These are phyloP conservation scores for Sipha maydis DNA, from an alignment of 2,888 invertebrate genomes.

Conservation along the genomic window DNA sequence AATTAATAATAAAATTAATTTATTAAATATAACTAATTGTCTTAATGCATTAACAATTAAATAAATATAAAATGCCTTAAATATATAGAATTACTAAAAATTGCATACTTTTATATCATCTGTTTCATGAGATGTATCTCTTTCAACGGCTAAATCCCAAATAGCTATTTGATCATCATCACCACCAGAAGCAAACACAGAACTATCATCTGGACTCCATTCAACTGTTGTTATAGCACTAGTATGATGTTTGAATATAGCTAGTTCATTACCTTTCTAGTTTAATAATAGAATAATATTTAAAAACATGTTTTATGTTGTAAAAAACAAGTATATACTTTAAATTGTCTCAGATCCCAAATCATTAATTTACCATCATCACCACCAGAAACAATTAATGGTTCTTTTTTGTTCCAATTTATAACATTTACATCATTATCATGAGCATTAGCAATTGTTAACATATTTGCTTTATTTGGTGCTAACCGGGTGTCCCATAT, in stretches of 20 bases:
- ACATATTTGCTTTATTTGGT: slow-evolving; percentile 90
- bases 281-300: slow-evolving; percentile 11
- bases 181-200: slow-evolving; percentile 92
- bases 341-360: slow-evolving; percentile 93
- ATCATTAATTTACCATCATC: slow-evolving; percentile 95
- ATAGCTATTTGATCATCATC: slow-evolving; percentile 95
- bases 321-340: slow-evolving; percentile 60
- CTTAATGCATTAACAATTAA: not conserved
- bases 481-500: slow-evolving; percentile 95
- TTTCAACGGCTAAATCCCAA: slow-evolving; percentile 95
- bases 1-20: slow-evolving; percentile 63
- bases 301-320: slow-evolving; percentile 67
- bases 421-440: slow-evolving; percentile 95
- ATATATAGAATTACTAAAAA: not conserved
- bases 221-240: slow-evolving; percentile 94
- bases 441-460: slow-evolving; percentile 87
- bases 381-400: slow-evolving; percentile 92
- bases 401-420: slow-evolving; percentile 93
- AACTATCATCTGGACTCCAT: slow-evolving; percentile 94
- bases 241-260: slow-evolving; percentile 94
- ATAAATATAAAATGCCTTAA: not conserved
- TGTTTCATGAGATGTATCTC: slow-evolving; percentile 72
- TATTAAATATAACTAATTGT: not conserved
- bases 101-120: slow-evolving; percentile 69
- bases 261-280: slow-evolving; percentile 78